Evolutionary conservation across 2,888 invertebrate species (phyloP).

Genomic region (Ptilodon capucinus): DNA sequence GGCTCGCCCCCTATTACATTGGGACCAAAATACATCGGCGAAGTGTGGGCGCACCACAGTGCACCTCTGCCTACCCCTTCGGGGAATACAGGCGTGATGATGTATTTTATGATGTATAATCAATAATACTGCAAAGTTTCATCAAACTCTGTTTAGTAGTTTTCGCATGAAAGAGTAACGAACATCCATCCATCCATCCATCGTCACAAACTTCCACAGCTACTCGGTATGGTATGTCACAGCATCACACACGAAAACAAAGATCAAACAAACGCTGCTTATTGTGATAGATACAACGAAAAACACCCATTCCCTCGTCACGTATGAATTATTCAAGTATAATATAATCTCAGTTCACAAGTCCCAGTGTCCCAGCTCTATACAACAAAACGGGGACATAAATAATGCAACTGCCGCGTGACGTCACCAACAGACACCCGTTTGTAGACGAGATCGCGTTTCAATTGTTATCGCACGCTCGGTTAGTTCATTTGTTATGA

Average conservation of each 20-base stretch:
- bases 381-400: constrained; percentile 60
- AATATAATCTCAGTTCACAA: constrained; percentile 38
- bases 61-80: too few relatives aligned
- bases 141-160: too few relatives aligned
- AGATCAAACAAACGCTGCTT: neutral
- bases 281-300: neutral
- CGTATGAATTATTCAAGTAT: constrained; percentile 35
- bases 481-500: constrained; percentile 19
- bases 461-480: constrained; percentile 54
- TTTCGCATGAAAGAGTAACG: too few relatives aligned
- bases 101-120: too few relatives aligned
- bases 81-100: too few relatives aligned
- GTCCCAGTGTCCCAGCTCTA: constrained; percentile 33
- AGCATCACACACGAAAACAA: neutral
- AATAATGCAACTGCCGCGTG: constrained; percentile 69
- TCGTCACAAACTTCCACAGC: too few relatives aligned
- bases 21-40: too few relatives aligned
- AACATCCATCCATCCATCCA: too few relatives aligned
- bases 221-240: neutral
- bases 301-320: constrained; percentile 1
- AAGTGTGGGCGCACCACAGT: too few relatives aligned
- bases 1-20: too few relatives aligned
- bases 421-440: constrained; percentile 69
- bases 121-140: too few relatives aligned
- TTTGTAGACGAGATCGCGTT: constrained; percentile 61